Evolutionary conservation across 2,797 vertebrate genomes (phyloP).

Genomic region (Melopsittacus undulatus): DNA sequence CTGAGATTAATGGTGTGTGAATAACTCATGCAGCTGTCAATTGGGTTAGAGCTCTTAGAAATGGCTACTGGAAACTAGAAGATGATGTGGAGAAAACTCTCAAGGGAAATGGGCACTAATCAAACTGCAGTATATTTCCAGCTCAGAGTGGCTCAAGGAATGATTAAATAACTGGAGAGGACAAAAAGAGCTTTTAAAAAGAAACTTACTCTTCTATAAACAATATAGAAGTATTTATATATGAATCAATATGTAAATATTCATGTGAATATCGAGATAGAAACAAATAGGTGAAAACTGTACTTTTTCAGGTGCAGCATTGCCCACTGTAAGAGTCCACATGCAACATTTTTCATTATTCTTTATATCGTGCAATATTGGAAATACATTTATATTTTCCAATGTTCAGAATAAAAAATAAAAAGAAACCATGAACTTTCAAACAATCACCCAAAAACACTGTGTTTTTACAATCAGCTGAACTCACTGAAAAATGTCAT

Average conservation of each 20-base stretch:
- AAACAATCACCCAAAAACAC: not conserved
- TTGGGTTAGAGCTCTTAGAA: not conserved
- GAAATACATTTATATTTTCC: not conserved
- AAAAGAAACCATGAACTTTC: not conserved
- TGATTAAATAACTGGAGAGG: not conserved
- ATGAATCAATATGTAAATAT: not conserved
- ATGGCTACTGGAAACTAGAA: conserved; percentile 10
- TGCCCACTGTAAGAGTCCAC: not conserved
- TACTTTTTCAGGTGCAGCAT: not conserved
- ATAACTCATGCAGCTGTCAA: conserved; percentile 41
- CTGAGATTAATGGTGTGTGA: conserved; percentile 48
- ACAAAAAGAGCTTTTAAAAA: not conserved
- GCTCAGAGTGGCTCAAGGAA: not conserved
- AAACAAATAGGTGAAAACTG: not conserved
- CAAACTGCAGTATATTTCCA: not conserved
- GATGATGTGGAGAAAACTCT: not conserved
- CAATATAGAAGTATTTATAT: not conserved
- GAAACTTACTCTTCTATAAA: not conserved
- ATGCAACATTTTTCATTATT: not conserved
- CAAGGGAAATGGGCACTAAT: not conserved
- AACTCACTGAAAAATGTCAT: not conserved
- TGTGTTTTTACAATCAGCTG: not conserved
- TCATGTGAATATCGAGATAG: not conserved
- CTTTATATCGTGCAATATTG: not conserved
- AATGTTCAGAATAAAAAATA: not conserved